A percentile compares a stretch with the other conserved stretches of the same genome.
phyloP scores from a whole-genome alignment of 2,888 invertebrate genomes.

The Clostera curtula region DNA sequence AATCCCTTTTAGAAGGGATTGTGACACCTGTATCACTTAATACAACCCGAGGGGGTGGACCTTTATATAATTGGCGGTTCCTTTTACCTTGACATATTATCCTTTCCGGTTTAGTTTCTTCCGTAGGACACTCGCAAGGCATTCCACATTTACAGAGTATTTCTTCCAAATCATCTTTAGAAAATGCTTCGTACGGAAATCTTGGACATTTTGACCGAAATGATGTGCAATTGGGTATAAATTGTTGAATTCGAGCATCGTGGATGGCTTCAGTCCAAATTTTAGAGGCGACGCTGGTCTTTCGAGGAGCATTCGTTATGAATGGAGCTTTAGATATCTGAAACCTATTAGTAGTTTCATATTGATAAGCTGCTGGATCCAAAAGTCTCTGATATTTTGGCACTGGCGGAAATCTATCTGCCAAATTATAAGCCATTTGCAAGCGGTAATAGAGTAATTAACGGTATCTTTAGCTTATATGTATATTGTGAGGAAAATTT shows the following conservation, averaged over 20 bases:
- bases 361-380: constrained; percentile 54
- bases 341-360: constrained; percentile 11
- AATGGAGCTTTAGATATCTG: constrained; percentile 40
- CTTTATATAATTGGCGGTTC: constrained; percentile 39
- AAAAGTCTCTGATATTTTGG: constrained; percentile 33
- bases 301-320: constrained; percentile 38
- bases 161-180: constrained; percentile 41
- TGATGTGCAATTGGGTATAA: constrained; percentile 43
- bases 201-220: constrained; percentile 45
- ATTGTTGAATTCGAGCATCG: constrained; percentile 18
- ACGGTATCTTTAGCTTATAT: too few species aligned
- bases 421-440: constrained; percentile 48
- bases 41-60: constrained; percentile 27
- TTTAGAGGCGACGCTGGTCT: constrained; percentile 16
- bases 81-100: constrained; percentile 39
- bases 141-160: constrained; percentile 49
- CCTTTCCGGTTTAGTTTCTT: constrained; percentile 20
- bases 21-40: constrained; percentile 28
- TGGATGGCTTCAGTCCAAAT: constrained; percentile 51
- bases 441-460: too few species aligned
- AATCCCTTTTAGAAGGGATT: constrained; percentile 31
- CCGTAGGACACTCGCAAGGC: constrained; percentile 40
- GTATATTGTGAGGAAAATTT: too few species aligned
- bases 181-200: constrained; percentile 48
- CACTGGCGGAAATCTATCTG: constrained; percentile 34